These are phyloP conservation scores for Tromatobia lineatoria DNA, from an alignment of 2,888 invertebrate species.

Conservation along the genomic window DNA sequence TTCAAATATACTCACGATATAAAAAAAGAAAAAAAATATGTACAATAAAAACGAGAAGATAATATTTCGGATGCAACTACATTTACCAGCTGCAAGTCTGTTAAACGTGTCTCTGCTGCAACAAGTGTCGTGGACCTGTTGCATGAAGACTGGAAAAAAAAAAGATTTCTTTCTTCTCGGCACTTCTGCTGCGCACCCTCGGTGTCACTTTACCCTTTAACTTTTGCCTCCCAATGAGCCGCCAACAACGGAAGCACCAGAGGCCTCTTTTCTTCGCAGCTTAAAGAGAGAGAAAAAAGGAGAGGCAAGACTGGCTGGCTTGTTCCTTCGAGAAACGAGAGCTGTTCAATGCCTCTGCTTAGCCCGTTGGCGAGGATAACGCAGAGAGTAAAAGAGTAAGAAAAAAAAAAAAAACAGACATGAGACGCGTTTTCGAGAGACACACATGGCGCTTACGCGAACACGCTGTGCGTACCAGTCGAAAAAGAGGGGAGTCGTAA, in stretches of 20 bases:
- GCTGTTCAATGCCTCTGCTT: conserved; percentile 43
- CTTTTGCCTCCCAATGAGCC: conserved; percentile 49
- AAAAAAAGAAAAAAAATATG: conserved; percentile 6
- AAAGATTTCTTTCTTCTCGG: conserved; percentile 27
- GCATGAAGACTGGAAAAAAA: conserved; percentile 49
- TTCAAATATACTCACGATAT: not conserved
- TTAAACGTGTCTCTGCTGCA: conserved; percentile 40
- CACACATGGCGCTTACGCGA: conserved; percentile 81
- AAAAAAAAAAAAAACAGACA: conserved; percentile 51
- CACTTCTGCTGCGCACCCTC: conserved; percentile 36
- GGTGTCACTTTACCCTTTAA: conserved; percentile 64
- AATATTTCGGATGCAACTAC: conserved; percentile 20
- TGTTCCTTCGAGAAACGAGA: conserved; percentile 59
- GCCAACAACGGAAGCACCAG: conserved; percentile 50
- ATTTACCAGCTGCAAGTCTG: conserved; percentile 26
- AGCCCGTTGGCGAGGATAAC: conserved; percentile 45
- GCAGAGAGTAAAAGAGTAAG: conserved; percentile 62
- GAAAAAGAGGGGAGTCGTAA: conserved; percentile 73
- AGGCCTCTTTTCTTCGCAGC: conserved; percentile 50
- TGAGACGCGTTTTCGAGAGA: conserved; percentile 55
- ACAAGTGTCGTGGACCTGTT: conserved; percentile 68
- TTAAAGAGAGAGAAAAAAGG: conserved; percentile 53
- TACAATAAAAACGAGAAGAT: conserved; percentile 6
- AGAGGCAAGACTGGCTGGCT: conserved; percentile 53
- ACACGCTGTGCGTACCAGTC: conserved; percentile 70